These are phyloP conservation scores for Pocillopora meandrina DNA, from an alignment of 92 coral and sea anemone species.

Conservation along the genomic window DNA sequence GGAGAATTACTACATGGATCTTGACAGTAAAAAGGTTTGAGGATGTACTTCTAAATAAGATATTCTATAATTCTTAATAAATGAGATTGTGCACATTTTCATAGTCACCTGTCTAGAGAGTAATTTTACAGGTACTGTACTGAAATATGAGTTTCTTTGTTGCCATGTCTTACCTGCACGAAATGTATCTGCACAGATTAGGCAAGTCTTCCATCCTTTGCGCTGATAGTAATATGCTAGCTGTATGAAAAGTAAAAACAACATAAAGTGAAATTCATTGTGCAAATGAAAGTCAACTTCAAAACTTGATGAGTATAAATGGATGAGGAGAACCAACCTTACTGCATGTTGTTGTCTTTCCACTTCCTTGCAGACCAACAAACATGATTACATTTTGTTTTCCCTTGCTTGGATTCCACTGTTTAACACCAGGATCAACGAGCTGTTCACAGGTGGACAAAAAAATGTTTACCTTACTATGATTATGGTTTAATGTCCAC, in stretches of 20 bases:
- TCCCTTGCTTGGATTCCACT: constrained; percentile 97
- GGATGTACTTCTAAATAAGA: too few species aligned
- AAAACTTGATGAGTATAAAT: background rate
- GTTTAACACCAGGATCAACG: constrained; percentile 98
- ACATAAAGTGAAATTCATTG: background rate
- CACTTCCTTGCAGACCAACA: constrained; percentile 99
- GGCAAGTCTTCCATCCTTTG: constrained; percentile 98
- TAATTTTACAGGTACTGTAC: too few species aligned
- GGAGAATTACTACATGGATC: too few species aligned
- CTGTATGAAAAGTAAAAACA: constrained; percentile 38
- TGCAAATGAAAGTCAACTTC: background rate
- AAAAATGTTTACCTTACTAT: background rate
- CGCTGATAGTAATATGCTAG: constrained; percentile 95
- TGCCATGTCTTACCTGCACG: constrained; percentile 75
- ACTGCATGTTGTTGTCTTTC: constrained; percentile 98
- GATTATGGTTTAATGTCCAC: too few species aligned
- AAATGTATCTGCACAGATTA: constrained; percentile 98
- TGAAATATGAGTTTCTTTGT: background rate
- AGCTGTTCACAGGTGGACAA: constrained; percentile 54
- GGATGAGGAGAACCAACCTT: constrained; percentile 54
- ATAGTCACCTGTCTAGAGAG: too few species aligned
- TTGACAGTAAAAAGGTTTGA: too few species aligned
- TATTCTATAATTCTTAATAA: too few species aligned
- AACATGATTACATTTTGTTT: constrained; percentile 97
- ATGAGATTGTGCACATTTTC: background rate